A percentile compares a stretch with the other conserved stretches of the same genome.
Conservation (phyloP, 2,888 invertebrate species). For the Iselma pallidipennis region DNA sequence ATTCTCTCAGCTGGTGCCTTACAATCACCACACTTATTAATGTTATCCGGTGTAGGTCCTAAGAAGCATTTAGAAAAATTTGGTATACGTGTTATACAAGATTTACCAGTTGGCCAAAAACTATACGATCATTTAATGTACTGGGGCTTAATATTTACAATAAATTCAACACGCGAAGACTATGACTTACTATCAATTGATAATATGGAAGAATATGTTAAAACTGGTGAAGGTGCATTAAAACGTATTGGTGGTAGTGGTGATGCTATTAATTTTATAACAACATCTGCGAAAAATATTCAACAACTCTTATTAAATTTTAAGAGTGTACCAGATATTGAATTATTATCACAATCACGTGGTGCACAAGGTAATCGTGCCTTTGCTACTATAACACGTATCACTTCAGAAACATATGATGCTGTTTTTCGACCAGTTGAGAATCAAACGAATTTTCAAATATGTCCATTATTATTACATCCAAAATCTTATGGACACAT, state of each 20-base stretch:
- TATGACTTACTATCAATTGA: constrained; percentile 58
- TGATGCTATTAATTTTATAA: no score
- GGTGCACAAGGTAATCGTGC: no score
- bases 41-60: constrained; percentile 75
- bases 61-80: constrained; percentile 61
- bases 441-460: no score
- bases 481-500: constrained; percentile 73
- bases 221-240: no score
- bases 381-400: no score
- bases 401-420: constrained; percentile 61
- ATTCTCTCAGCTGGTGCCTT: no score
- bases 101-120: constrained; percentile 70
- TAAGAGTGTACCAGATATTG: no score
- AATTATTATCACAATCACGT: no score
- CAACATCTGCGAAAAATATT: no score
- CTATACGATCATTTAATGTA: constrained; percentile 67
- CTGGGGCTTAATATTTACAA: constrained; percentile 52
- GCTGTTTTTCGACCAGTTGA: constrained; percentile 62
- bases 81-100: constrained; percentile 62
- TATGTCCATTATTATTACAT: constrained; percentile 59
- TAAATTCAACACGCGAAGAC: no score
- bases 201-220: constrained; percentile 65
- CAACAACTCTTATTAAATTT: no score
- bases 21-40: constrained; percentile 85
- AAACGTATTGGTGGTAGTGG: no score